Conservation (phyloP, 2,888 invertebrate genomes). For the Anticlea derivata region DNA sequence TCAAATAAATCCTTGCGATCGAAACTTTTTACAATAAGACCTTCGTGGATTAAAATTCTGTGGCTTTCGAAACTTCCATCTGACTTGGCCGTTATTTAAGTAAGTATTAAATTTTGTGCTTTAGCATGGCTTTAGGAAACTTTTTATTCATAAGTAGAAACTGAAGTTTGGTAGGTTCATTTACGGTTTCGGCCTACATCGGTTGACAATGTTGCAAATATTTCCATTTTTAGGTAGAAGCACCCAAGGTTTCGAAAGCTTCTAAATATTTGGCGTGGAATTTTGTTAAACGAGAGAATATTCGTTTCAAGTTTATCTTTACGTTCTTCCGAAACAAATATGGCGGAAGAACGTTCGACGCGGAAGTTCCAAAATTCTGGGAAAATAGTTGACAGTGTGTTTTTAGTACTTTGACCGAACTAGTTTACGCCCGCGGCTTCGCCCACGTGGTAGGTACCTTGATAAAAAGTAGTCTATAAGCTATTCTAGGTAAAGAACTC, state of each 20-base stretch:
- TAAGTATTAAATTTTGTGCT: conserved; percentile 28
- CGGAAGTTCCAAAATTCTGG: background rate
- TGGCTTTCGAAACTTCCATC: conserved; percentile 39
- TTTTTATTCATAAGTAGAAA: too few species aligned
- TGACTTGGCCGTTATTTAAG: conserved; percentile 46
- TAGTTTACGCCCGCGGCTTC: too few species aligned
- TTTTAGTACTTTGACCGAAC: too few species aligned
- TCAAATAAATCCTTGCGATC: conserved; percentile 34
- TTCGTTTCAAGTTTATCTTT: conserved; percentile 1
- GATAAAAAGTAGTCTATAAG: too few species aligned
- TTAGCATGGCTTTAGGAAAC: conserved; percentile 5
- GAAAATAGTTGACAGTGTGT: too few species aligned
- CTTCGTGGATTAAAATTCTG: conserved; percentile 48
- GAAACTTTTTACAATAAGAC: conserved; percentile 40
- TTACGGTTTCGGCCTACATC: background rate
- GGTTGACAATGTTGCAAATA: conserved; percentile 8
- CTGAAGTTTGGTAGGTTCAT: too few species aligned
- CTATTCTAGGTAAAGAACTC: too few species aligned
- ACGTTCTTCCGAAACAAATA: background rate
- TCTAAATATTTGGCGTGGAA: background rate
- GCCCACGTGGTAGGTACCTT: too few species aligned
- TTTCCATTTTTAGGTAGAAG: background rate
- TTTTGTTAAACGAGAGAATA: background rate
- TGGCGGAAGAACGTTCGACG: background rate
- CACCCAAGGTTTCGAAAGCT: background rate